Percentiles rank a stretch among this genome's conserved stretches.
Conservation (phyloP, 2,888 invertebrate species). For the Phytoseiulus persimilis region DNA sequence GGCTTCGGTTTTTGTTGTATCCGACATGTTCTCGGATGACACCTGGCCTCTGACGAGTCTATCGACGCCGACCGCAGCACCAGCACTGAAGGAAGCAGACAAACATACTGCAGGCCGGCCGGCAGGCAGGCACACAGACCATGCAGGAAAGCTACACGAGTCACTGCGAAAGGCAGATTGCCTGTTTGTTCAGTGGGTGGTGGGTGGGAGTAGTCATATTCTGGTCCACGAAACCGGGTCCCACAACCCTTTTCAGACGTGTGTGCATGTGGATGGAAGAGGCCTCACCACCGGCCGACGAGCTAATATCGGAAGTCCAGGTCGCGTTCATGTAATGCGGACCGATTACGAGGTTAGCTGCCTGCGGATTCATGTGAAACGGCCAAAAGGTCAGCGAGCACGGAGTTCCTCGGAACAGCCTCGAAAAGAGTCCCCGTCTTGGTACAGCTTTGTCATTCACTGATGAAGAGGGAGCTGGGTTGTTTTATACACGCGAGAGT, state of each 20-base stretch:
- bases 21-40: not conserved
- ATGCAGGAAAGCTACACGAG: not conserved
- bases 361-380: not conserved
- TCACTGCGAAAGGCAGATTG: not conserved
- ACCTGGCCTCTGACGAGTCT: not conserved
- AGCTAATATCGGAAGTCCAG: not conserved
- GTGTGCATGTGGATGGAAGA: not conserved
- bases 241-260: not conserved
- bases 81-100: not conserved
- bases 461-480: too few relatives aligned
- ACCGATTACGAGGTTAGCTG: not conserved
- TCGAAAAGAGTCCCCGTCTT: not conserved
- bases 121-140: not conserved
- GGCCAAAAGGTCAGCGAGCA: not conserved
- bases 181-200: constrained; percentile 5
- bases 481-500: too few relatives aligned
- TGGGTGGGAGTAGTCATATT: not conserved
- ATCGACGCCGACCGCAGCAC: not conserved
- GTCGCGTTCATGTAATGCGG: not conserved
- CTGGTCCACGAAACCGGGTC: not conserved
- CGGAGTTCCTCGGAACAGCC: not conserved
- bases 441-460: too few relatives aligned
- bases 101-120: not conserved
- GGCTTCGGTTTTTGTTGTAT: constrained; percentile 5
- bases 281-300: not conserved